Percentiles rank a stretch among this genome's conserved stretches.
These are phyloP conservation scores for Telmatherina bonti DNA, from an alignment of 2,797 vertebrate genomes.

Conservation along the genomic window DNA sequence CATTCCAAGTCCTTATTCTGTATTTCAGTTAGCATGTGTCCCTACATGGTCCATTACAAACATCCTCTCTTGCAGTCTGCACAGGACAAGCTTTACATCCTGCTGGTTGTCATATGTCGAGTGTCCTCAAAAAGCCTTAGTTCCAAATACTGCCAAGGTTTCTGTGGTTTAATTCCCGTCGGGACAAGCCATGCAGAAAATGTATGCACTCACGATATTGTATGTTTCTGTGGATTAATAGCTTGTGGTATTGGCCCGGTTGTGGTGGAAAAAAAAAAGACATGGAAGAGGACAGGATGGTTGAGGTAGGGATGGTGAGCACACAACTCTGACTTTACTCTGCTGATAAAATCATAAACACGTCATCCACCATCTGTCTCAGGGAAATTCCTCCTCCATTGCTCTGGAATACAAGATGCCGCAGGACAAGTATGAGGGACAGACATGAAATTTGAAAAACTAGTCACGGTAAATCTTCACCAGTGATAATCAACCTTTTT, in stretches of 20 bases:
- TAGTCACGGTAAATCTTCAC: no score
- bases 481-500: no score
- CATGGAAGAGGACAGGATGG: constrained; percentile 35
- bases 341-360: constrained; percentile 19
- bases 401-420: constrained; percentile 1
- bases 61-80: background rate
- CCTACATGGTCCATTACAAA: background rate
- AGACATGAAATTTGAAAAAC: background rate
- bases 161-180: constrained; percentile 45
- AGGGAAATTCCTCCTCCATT: constrained; percentile 51
- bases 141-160: constrained; percentile 50
- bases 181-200: constrained; percentile 71
- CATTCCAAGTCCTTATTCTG: background rate
- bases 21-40: background rate
- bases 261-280: constrained; percentile 19
- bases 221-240: constrained; percentile 42
- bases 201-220: constrained; percentile 26
- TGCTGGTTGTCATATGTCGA: constrained; percentile 60
- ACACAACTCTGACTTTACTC: constrained; percentile 9
- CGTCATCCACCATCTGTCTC: constrained; percentile 56
- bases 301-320: constrained; percentile 10
- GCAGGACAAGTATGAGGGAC: background rate
- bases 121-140: constrained; percentile 26
- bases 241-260: constrained; percentile 30
- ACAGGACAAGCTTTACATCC: constrained; percentile 26